Base-by-base conservation (phyloP, 2,113 vertebrate species). In the Nothoprocta pentlandii region DNA sequence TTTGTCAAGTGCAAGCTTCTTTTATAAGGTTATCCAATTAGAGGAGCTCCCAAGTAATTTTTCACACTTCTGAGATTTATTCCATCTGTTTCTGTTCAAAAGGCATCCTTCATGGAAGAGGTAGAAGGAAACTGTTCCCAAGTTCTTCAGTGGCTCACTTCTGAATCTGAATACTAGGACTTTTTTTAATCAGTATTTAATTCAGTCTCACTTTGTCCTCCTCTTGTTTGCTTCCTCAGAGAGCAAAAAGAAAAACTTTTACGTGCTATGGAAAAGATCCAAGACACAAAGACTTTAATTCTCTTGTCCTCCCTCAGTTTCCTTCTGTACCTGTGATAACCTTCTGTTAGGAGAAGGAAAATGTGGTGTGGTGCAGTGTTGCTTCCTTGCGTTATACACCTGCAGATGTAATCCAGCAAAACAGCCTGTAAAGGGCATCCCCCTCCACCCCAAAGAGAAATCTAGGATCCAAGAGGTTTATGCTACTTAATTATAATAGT, bases 11-110 rank as follows among this genome's bases (percentile, higher is more conserved):
- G 12, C 42, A 47, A 79, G 32, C 58, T 74, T 61, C 69, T 93
- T 44, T 93, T 44, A 71, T 47, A 79, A 82, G 36, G 28, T 87
- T 82, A 42, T 85, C 81, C 82, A 78, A 85, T 87, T 81, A 80
- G 19, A 85, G 62, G 70, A 91, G 56, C 71, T 90, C 32, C 46
- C 66, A 54, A 91, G 71, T 93, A 75, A 70, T 90, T 94, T 95
- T 90, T 94, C 64, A 67, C 80, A 74, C 34, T 70, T 80, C 36
- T 67, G 46, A 17, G 49, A 70, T 15, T 85, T 70, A 42, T 0
- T 77, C 47, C 9, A 30, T 87, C 70, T 85, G 15, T n/a, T 80
- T 82, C 5, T 84, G 36, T 73, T 90, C 69, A 76, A 84, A 54
- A 90, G 56, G 42, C 71, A 16, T 44, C 54, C 5, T 62, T 22